These are phyloP conservation scores for Lumbricus terrestris DNA, from an alignment of 2,888 invertebrate genomes.

Conservation along the genomic window DNA sequence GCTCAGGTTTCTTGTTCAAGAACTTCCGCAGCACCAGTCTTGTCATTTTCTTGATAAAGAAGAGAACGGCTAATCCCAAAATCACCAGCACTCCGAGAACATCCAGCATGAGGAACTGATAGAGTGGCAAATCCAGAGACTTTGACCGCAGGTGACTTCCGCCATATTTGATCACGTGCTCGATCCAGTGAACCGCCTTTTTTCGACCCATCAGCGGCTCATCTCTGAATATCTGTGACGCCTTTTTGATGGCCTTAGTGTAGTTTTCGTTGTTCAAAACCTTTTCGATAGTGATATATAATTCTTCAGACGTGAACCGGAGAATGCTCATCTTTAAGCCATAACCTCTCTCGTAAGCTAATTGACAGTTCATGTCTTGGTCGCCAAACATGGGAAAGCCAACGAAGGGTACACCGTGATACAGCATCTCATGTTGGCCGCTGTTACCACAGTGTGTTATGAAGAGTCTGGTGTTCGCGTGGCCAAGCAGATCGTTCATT, in stretches of 20 bases:
- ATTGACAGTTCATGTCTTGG: slow-evolving; percentile 19
- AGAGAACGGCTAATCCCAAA: neutral
- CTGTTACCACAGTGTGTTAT: slow-evolving; percentile 30
- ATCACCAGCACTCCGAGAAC: slow-evolving; percentile 27
- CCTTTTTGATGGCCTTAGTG: slow-evolving; percentile 32
- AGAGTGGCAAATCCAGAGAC: slow-evolving; percentile 38
- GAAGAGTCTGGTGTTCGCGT: slow-evolving; percentile 18
- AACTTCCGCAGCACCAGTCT: no score
- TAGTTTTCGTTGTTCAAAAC: slow-evolving; percentile 35
- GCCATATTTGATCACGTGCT: slow-evolving; percentile 45
- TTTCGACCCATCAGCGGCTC: slow-evolving; percentile 34
- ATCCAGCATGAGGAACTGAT: slow-evolving; percentile 41
- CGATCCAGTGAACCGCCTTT: slow-evolving; percentile 42
- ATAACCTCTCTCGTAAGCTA: neutral
- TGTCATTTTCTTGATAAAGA: no score
- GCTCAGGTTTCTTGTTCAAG: no score
- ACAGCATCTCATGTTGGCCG: slow-evolving; percentile 25
- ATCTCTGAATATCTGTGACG: slow-evolving; percentile 34
- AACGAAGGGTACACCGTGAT: slow-evolving; percentile 27
- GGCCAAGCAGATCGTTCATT: slow-evolving; percentile 24
- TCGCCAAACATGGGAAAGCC: slow-evolving; percentile 22
- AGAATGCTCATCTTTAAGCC: slow-evolving; percentile 4
- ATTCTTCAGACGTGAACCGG: slow-evolving; percentile 25
- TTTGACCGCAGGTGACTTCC: slow-evolving; percentile 41
- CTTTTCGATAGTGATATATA: slow-evolving; percentile 31